These are phyloP conservation scores for Aphodius sticticus DNA, from an alignment of 2,888 invertebrate genomes.

Conservation along the genomic window DNA sequence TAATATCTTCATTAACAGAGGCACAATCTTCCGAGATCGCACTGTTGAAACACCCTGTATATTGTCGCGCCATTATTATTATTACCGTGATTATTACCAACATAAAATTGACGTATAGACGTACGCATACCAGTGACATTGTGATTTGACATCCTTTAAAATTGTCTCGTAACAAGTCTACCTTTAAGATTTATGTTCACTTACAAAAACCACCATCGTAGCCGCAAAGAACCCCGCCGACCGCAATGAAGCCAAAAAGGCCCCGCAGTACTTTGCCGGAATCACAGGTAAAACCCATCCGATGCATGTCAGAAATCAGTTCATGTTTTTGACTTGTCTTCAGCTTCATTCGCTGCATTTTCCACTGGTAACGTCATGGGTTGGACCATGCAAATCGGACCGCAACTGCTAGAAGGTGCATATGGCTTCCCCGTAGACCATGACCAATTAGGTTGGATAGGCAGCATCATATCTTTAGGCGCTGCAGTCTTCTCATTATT, in stretches of 20 bases:
- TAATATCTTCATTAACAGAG: too few relatives aligned
- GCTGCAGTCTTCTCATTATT: conserved; percentile 75
- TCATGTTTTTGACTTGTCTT: conserved; percentile 38
- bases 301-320: background rate
- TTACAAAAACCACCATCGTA: too few relatives aligned
- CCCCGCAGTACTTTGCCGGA: background rate
- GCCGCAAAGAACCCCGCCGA: too few relatives aligned
- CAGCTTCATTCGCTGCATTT: conserved; percentile 78
- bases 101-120: too few relatives aligned
- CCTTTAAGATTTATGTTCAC: too few relatives aligned
- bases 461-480: conserved; percentile 72
- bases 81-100: too few relatives aligned
- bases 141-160: too few relatives aligned
- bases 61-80: too few relatives aligned
- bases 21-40: too few relatives aligned
- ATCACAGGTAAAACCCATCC: background rate
- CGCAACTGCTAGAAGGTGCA: conserved; percentile 58
- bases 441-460: conserved; percentile 71
- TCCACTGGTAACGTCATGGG: conserved; percentile 76
- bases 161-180: too few relatives aligned
- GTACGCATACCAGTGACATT: too few relatives aligned
- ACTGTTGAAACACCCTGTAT: too few relatives aligned
- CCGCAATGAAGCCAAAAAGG: background rate
- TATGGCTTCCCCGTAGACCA: conserved; percentile 65
- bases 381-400: conserved; percentile 74